Base-by-base conservation (phyloP, 2,797 vertebrate genomes). In the Coendou prehensilis region DNA sequence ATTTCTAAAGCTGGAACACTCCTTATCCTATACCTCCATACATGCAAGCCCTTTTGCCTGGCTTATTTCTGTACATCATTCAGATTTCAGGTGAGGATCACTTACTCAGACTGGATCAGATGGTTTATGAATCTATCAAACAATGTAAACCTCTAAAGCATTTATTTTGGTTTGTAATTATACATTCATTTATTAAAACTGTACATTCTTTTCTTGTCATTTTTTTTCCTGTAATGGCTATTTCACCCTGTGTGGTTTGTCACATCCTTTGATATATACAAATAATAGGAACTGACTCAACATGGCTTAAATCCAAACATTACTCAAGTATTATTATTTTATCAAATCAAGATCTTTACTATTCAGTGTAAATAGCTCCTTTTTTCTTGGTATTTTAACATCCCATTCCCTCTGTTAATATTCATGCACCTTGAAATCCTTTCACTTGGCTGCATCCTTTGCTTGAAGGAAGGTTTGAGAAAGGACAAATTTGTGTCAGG, bases 391-490 rank as follows among this genome's bases (percentile, higher is more conserved):
- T 80, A 54, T 85, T 82, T 92, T 79, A 88, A 57, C 28, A 89
- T 37, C 41, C 76, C 26, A 86, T 71, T 94, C 18, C 4, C n/a
- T 89, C 37, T 61, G 87, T 79, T 93, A 94, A 56, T 85, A 81
- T 69, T 67, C 8, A 41, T 59, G 17, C 3, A 88, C 37, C 79
- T 89, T 95, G 85, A 91, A 95, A 95, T 95, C 10, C 11, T 89
- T 92, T 86, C 59, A 45, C 30, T 92, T 83, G 28, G 82, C 85
- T 92, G 41, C 11, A 54, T 96, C 41, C 80, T 92, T 93, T 95
- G 90, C 84, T 96, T 64, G 57, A 95, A 47, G 59, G 59, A 87
- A 94, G 54, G 71, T 92, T 87, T 92, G 71, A 93, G 67, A 93
- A 90, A 88, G 67, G 59, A 89, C 33, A 50, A 17, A 56, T 89